Evolutionary conservation across 2,113 vertebrate species (phyloP).

Genomic region (Brachirus orientalis): DNA sequence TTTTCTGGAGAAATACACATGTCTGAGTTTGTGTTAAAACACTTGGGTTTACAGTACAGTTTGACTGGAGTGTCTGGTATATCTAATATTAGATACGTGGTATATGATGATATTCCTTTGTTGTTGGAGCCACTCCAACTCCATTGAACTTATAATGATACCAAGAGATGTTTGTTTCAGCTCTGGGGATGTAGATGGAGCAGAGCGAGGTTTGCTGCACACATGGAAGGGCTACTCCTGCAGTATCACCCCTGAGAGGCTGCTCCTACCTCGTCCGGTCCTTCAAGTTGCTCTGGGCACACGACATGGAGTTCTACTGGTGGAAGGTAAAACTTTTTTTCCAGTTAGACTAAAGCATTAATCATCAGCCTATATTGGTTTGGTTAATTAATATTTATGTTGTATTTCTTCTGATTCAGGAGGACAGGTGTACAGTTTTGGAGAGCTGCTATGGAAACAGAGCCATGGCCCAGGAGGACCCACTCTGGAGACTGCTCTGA

Average conservation of each 20-base stretch:
- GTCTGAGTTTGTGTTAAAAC: too few species aligned
- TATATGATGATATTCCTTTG: background rate
- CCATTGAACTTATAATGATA: background rate
- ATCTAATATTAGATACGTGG: too few species aligned
- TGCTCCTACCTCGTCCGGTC: conserved; percentile 87
- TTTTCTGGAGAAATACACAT: too few species aligned
- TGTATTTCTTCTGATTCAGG: conserved; percentile 71
- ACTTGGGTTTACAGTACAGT: too few species aligned
- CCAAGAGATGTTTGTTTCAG: conserved; percentile 55
- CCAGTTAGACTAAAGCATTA: too few species aligned
- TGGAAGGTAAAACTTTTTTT: conserved; percentile 84
- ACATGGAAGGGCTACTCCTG: conserved; percentile 91
- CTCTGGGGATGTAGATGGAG: conserved; percentile 83
- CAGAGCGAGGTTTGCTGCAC: conserved; percentile 90
- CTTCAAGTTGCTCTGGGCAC: conserved; percentile 90
- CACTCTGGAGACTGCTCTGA: conserved; percentile 85
- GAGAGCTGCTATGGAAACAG: conserved; percentile 88
- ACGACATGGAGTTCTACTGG: conserved; percentile 89
- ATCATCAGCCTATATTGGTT: too few species aligned
- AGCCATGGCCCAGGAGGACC: conserved; percentile 73
- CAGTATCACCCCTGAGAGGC: conserved; percentile 85
- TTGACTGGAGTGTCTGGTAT: background rate
- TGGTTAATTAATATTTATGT: too few species aligned
- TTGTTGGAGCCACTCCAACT: background rate
- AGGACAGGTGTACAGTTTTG: conserved; percentile 94